These are phyloP conservation scores for Hippocampus barbouri DNA, from an alignment of 2,113 vertebrate species.

Conservation along the genomic window DNA sequence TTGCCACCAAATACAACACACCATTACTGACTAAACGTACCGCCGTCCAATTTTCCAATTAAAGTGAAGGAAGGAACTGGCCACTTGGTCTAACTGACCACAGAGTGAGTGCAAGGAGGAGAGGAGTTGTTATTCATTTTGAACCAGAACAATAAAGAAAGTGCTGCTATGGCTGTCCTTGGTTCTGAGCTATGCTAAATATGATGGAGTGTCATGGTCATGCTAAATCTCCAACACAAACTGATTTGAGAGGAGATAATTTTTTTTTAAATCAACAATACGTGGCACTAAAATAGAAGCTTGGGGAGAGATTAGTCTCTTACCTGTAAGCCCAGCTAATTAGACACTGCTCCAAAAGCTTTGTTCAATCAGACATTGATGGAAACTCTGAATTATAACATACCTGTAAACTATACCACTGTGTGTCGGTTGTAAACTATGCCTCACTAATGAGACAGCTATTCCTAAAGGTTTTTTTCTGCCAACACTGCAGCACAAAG, in stretches of 20 bases:
- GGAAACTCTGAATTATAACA: constrained; percentile 28
- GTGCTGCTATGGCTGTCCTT: constrained; percentile 5
- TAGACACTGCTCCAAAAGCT: not conserved
- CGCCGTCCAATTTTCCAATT: constrained; percentile 70
- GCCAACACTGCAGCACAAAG: constrained; percentile 47
- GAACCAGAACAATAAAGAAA: not conserved
- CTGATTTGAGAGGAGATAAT: constrained; percentile 20
- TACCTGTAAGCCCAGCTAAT: constrained; percentile 15
- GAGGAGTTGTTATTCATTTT: constrained; percentile 4
- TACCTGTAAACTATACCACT: constrained; percentile 28
- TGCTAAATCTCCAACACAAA: constrained; percentile 27
- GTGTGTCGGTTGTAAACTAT: constrained; percentile 46
- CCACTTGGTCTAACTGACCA: constrained; percentile 51
- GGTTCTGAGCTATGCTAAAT: constrained; percentile 13
- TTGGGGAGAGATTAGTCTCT: constrained; percentile 33
- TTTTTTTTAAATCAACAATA: constrained; percentile 26
- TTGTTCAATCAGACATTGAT: constrained; percentile 31
- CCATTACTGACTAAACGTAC: constrained; percentile 67
- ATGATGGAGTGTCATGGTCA: constrained; percentile 11
- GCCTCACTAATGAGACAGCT: constrained; percentile 55
- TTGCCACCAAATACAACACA: constrained; percentile 64
- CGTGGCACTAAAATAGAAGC: constrained; percentile 28
- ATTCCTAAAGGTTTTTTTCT: constrained; percentile 61
- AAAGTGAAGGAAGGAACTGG: constrained; percentile 48
- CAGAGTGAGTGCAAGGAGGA: constrained; percentile 9